Evolutionary conservation across 1,140 invertebrate species (phyloP).

Genomic region (Hylaeus anthracinus): DNA sequence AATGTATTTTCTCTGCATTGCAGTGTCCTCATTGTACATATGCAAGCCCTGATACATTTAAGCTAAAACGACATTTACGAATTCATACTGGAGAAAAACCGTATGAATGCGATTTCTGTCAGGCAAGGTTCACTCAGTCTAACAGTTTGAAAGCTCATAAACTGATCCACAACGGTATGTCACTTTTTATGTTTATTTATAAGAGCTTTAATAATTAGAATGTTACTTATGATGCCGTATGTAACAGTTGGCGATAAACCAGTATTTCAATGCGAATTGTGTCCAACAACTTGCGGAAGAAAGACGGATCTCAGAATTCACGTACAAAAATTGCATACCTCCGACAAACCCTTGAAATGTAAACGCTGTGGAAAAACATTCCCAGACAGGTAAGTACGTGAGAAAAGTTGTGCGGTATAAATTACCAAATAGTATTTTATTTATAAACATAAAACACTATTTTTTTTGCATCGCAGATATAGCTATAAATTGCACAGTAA

Average conservation of each 20-base stretch:
- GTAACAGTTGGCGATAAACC: slow-evolving; percentile 93
- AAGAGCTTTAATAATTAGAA: background rate
- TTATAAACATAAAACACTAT: slow-evolving; percentile 27
- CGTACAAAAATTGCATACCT: slow-evolving; percentile 97
- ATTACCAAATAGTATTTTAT: slow-evolving; percentile 19
- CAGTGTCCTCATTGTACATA: slow-evolving; percentile 98
- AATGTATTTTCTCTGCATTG: slow-evolving; percentile 51
- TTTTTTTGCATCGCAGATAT: slow-evolving; percentile 79
- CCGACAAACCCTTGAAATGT: slow-evolving; percentile 94
- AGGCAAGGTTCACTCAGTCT: slow-evolving; percentile 96
- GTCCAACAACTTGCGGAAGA: slow-evolving; percentile 97
- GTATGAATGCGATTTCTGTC: slow-evolving; percentile 96
- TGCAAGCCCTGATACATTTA: slow-evolving; percentile 98
- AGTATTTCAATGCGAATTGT: slow-evolving; percentile 96
- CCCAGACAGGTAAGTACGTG: slow-evolving; percentile 86
- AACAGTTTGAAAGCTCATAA: slow-evolving; percentile 97
- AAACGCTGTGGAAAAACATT: slow-evolving; percentile 96
- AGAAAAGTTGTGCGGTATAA: background rate
- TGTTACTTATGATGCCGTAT: background rate
- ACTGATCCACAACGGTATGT: slow-evolving; percentile 94
- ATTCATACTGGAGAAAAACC: slow-evolving; percentile 98
- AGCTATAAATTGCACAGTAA: slow-evolving; percentile 88
- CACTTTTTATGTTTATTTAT: slow-evolving; percentile 3
- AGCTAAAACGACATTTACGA: slow-evolving; percentile 95
- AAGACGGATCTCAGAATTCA: slow-evolving; percentile 98